Conservation (phyloP, 2,113 vertebrate species). For the Picathartes gymnocephalus region DNA sequence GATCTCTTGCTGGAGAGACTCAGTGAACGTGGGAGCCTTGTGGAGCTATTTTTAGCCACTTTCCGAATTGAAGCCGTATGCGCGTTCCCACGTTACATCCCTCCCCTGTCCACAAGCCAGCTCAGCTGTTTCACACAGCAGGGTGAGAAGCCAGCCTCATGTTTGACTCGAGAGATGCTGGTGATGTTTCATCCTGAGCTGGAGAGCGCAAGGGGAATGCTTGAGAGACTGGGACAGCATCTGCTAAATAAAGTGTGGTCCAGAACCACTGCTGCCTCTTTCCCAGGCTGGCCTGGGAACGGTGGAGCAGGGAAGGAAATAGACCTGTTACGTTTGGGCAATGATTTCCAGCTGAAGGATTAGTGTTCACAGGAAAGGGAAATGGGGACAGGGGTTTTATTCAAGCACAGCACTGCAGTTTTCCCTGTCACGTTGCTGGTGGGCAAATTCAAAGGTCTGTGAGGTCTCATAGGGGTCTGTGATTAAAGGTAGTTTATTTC, state of each 20-base stretch:
- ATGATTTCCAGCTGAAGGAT: background rate
- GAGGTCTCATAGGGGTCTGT: background rate
- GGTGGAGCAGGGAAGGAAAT: background rate
- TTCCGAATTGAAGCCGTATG: conserved; percentile 31
- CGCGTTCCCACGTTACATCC: background rate
- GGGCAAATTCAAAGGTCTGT: background rate
- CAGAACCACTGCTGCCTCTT: background rate
- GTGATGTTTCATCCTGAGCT: background rate
- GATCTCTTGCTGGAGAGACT: background rate
- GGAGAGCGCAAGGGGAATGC: background rate
- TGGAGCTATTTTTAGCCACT: conserved; percentile 34
- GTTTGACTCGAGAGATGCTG: background rate
- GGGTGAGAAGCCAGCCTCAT: background rate
- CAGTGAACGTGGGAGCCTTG: background rate
- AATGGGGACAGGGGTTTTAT: background rate
- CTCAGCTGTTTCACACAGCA: background rate
- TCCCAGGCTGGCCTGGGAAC: background rate
- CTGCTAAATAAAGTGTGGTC: background rate
- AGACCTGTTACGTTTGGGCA: background rate
- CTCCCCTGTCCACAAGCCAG: background rate
- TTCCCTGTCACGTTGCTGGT: background rate
- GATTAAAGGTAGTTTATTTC: background rate
- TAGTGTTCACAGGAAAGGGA: background rate
- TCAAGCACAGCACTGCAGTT: background rate
- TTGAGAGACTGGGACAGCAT: background rate